phyloP scores from a whole-genome alignment of 2,797 vertebrate species.

The Tapera naevia region DNA sequence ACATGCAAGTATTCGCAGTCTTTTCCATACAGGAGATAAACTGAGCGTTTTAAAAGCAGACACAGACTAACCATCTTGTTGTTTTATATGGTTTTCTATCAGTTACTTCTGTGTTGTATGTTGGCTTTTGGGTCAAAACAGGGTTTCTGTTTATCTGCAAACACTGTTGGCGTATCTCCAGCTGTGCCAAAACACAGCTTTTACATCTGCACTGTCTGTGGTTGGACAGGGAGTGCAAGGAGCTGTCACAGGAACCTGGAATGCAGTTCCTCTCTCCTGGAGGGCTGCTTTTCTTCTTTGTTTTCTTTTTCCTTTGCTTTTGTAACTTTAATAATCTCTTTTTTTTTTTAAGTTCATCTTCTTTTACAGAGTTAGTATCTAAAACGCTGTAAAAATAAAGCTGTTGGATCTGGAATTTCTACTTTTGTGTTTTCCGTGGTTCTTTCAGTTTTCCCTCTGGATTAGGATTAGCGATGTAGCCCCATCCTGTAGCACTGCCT shows the following conservation, averaged over 20 bases:
- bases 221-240: neutral
- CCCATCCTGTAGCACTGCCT: neutral
- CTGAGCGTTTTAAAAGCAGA: neutral
- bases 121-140: neutral
- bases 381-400: neutral
- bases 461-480: neutral
- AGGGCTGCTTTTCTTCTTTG: neutral
- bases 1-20: neutral
- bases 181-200: neutral
- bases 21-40: neutral
- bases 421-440: neutral
- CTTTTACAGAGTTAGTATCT: neutral
- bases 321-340: neutral
- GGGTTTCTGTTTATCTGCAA: neutral
- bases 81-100: neutral
- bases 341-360: neutral
- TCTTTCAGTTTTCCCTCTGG: neutral
- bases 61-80: neutral
- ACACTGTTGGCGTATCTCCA: neutral
- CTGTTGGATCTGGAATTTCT: neutral
- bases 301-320: neutral
- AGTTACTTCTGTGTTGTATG: neutral
- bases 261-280: neutral
- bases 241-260: neutral
- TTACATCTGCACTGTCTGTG: neutral